phyloP scores from a whole-genome alignment of 2,113 vertebrate genomes.

The mouse (Mus musculus) region DNA sequence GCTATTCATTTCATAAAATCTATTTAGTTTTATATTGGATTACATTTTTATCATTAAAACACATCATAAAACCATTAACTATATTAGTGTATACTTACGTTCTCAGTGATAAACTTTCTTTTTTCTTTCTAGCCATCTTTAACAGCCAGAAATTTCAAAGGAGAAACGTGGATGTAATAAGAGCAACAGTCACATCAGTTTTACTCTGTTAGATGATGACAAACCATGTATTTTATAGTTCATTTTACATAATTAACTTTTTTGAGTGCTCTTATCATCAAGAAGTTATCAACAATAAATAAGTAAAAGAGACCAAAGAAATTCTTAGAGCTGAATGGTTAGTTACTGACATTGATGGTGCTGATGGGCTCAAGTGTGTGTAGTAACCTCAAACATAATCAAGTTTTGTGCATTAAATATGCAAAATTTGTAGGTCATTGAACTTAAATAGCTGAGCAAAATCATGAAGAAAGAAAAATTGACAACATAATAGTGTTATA shows the following conservation, averaged over 20 bases:
- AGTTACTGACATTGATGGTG: background rate
- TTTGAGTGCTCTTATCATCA: background rate
- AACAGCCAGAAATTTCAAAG: background rate
- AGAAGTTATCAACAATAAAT: background rate
- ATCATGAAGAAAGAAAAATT: background rate
- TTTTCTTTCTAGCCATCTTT: background rate
- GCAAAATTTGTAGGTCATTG: background rate
- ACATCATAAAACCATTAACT: background rate
- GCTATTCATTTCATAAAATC: background rate
- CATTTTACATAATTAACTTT: background rate
- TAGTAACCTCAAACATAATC: background rate
- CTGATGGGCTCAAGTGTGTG: background rate
- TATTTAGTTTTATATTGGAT: background rate
- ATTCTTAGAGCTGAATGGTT: background rate
- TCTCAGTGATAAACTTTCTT: background rate
- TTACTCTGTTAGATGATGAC: background rate
- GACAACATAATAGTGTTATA: background rate
- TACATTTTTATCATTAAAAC: constrained; percentile 3
- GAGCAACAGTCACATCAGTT: background rate
- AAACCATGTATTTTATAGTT: background rate
- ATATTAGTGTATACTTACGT: background rate
- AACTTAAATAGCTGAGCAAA: background rate
- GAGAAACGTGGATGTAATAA: background rate
- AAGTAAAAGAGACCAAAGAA: background rate
- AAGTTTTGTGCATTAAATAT: background rate